These are phyloP conservation scores for Nematostella vectensis DNA, from an alignment of 92 coral and sea anemone genomes.

Conservation along the genomic window DNA sequence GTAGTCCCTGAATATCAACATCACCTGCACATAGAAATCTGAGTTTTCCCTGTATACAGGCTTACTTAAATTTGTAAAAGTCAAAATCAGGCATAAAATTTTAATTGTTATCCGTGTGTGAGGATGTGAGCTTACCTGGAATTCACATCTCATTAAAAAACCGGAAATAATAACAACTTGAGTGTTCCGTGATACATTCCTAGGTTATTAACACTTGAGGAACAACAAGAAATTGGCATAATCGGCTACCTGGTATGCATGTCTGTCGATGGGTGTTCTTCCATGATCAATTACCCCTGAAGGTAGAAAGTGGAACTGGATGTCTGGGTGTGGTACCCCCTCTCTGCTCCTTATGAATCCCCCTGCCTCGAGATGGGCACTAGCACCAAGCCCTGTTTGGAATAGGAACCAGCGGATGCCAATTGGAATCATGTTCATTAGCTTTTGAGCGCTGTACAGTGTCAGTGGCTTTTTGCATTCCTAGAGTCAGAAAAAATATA, in stretches of 20 bases:
- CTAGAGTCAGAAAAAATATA: conserved; percentile 16
- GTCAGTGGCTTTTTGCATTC: conserved; percentile 66
- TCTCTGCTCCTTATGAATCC: conserved; percentile 50
- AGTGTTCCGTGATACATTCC: too few species aligned
- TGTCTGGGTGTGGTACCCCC: conserved; percentile 57
- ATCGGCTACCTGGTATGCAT: conserved; percentile 76
- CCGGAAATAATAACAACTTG: too few species aligned
- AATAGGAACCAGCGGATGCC: conserved; percentile 65
- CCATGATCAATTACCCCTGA: conserved; percentile 57
- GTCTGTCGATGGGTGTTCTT: conserved; percentile 26
- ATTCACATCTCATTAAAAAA: too few species aligned
- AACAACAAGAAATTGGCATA: too few species aligned
- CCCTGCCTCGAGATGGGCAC: conserved; percentile 70
- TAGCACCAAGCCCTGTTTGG: conserved; percentile 49
- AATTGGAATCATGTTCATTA: conserved; percentile 51
- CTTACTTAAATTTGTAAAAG: too few species aligned
- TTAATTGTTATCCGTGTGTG: too few species aligned
- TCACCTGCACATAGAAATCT: too few species aligned
- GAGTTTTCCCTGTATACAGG: too few species aligned
- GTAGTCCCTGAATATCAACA: too few species aligned
- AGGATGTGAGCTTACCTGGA: too few species aligned
- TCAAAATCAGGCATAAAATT: too few species aligned
- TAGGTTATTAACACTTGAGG: too few species aligned
- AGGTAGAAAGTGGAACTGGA: conserved; percentile 69
- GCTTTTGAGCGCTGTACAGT: conserved; percentile 55